Evolutionary conservation across 2,888 invertebrate genomes (phyloP), one percentile per base, ranked within the genome.

Genomic region (Philaethria dido): DNA sequence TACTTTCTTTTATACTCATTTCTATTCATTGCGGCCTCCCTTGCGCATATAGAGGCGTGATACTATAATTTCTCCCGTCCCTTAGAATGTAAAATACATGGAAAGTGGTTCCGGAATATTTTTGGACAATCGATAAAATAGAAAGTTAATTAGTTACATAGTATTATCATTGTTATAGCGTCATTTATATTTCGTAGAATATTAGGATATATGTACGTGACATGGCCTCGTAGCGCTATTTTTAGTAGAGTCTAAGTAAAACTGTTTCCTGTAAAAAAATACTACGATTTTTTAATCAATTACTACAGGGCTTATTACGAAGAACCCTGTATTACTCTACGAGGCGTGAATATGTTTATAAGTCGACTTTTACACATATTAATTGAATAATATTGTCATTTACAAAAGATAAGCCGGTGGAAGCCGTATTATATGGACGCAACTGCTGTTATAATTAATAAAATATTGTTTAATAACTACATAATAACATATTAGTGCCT

Each of bases 11-110:
- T 82, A 80, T 75, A 72, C 85, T 87, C 82, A 89, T 91, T 90
- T 75, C 74, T 77, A 92, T 91, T 84, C 92, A 76, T 74, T 57
- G 68, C 82, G 72, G 77, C 82, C 76, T 74, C 76, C 72, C 68
- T 67, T 72, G 77, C 80, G 78, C 81, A 80, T 85, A 86, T 86
- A 82, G 85, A 80, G 79, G 79, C 79, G 80, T 74, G 80, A 84
- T 81, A 83, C 76, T 88, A 90, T 91, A 86, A 88, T 92, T 91
- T 92, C 92, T 84, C 90, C 87, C 79, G 88, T 86, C 90, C 89
- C 87, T 88, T 85, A 82, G 90, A 90, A 78, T 77, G 73, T 76
- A 73, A 91, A 91, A 90, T 81, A 80, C 72, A 80, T 86, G 84
- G 91, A 91, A 92, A 92, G 91, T 85, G 78, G 81, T 84, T 84